phyloP scores from a whole-genome alignment of 2,113 vertebrate genomes.

The Sinocyclocheilus anophthalmus region DNA sequence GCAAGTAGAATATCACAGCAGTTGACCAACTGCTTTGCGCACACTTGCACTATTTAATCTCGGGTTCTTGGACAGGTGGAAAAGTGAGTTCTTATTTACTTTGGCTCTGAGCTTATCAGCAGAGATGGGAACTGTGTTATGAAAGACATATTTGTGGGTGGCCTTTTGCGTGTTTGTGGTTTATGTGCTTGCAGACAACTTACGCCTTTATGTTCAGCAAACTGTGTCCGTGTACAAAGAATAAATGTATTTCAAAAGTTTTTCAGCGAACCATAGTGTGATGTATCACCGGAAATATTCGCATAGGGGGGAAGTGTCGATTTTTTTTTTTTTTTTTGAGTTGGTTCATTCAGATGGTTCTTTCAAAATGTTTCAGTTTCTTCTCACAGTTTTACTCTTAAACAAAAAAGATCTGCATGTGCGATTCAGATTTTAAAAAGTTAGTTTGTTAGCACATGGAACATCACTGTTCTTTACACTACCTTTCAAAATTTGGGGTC shows the following conservation, averaged over 20 bases:
- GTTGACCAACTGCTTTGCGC: slow-evolving; percentile 62
- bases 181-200: slow-evolving; percentile 54
- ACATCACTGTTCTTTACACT: no score
- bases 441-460: no score
- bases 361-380: background rate
- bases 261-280: background rate
- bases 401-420: background rate
- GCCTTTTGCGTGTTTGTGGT: slow-evolving; percentile 61
- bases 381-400: background rate
- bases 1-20: slow-evolving; percentile 55
- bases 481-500: no score
- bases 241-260: slow-evolving; percentile 34
- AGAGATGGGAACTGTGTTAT: slow-evolving; percentile 69
- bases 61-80: slow-evolving; percentile 64
- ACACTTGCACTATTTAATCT: slow-evolving; percentile 67
- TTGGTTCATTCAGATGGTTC: background rate
- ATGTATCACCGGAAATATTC: background rate
- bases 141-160: slow-evolving; percentile 73
- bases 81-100: slow-evolving; percentile 72
- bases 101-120: slow-evolving; percentile 73
- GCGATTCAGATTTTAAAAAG: background rate
- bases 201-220: slow-evolving; percentile 49
- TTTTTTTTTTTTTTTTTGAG: background rate
- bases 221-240: slow-evolving; percentile 43
- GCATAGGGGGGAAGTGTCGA: background rate